Conservation (phyloP, 92 coral and sea anemone species). For the Palythoa grandiflora region DNA sequence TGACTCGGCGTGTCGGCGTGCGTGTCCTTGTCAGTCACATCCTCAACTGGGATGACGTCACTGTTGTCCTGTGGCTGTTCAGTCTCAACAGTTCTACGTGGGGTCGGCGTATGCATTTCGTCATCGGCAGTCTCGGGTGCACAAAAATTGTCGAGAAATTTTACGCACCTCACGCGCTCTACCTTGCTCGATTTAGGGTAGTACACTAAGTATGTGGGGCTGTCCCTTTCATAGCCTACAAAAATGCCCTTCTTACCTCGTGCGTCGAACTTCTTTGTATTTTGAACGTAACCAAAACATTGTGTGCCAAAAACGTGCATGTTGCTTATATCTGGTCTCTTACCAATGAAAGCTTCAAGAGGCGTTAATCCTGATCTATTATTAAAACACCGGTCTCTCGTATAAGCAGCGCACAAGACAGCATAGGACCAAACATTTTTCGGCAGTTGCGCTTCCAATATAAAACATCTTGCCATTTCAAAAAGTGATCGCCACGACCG, state of each 20-base stretch:
- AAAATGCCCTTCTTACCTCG: constrained; percentile 23
- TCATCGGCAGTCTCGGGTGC: neutral
- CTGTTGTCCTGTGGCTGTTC: constrained; percentile 18
- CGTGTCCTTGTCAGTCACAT: constrained; percentile 27
- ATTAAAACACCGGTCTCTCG: no score
- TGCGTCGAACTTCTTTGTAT: constrained; percentile 38
- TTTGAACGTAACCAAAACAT: constrained; percentile 18
- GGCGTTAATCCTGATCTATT: no score
- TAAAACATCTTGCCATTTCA: no score
- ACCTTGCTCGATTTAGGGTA: neutral
- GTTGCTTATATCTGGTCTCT: constrained; percentile 1
- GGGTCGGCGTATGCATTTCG: constrained; percentile 25
- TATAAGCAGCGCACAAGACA: no score
- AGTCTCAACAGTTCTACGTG: neutral
- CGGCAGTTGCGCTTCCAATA: no score
- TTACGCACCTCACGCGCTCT: neutral
- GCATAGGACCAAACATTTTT: no score
- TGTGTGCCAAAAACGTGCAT: constrained; percentile 37
- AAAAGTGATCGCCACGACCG: no score
- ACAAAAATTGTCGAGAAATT: neutral
- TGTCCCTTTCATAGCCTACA: neutral
- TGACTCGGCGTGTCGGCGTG: constrained; percentile 32
- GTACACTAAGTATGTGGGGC: neutral
- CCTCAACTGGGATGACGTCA: constrained; percentile 24
- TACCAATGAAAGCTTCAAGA: constrained; percentile 15